Conservation (phyloP, 2,888 invertebrate genomes). For the Silvanus unidentatus region DNA sequence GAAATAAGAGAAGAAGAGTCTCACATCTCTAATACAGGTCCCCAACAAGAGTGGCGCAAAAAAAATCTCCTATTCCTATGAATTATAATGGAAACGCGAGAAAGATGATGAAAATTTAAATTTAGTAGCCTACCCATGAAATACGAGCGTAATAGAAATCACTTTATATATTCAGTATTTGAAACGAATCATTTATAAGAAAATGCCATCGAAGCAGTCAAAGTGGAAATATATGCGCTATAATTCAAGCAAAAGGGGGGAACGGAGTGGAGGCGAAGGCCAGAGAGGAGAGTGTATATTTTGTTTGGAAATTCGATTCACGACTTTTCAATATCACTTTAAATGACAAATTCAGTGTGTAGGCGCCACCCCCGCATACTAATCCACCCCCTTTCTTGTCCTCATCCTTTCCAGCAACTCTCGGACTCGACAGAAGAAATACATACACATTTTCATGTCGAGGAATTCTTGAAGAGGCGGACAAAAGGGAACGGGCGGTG, state of each 20-base stretch:
- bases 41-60: no score
- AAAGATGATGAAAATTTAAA: conserved; percentile 10
- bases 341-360: conserved; percentile 30
- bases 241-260: conserved; percentile 7
- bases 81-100: no score
- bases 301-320: conserved; percentile 22
- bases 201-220: conserved; percentile 11
- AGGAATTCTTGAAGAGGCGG: conserved; percentile 8
- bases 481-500: conserved; percentile 2
- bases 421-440: conserved; percentile 3
- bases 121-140: conserved; percentile 8
- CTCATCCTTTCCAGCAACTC: no score
- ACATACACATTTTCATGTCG: no score
- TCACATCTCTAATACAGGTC: no score
- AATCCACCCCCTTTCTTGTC: conserved; percentile 4
- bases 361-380: conserved; percentile 10
- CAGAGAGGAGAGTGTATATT: conserved; percentile 10
- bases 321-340: conserved; percentile 29
- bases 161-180: conserved; percentile 13
- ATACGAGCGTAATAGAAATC: conserved; percentile 8
- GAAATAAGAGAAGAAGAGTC: no score
- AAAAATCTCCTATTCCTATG: no score
- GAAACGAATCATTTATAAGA: conserved; percentile 17
- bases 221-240: conserved; percentile 14
- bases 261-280: conserved; percentile 1